Evolutionary conservation across 2,888 invertebrate genomes (phyloP).

Genomic region (Eupeodes luniger): DNA sequence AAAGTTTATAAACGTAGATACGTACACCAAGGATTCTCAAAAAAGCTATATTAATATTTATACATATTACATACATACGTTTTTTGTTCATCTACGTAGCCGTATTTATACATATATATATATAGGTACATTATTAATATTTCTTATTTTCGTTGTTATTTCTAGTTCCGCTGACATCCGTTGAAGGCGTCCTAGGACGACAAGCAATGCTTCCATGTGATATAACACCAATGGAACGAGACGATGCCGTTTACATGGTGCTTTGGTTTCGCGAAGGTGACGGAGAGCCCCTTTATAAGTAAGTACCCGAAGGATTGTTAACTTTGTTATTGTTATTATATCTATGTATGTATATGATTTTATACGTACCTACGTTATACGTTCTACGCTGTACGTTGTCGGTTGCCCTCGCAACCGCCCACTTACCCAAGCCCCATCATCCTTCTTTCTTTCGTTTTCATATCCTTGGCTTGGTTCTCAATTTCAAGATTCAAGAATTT

Average conservation of each 20-base stretch:
- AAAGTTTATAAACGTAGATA: background rate
- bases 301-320: constrained; percentile 78
- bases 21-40: background rate
- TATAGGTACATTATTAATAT: constrained; percentile 3
- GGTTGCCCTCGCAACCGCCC: constrained; percentile 30
- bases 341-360: background rate
- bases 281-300: constrained; percentile 94
- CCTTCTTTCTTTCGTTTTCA: too few species aligned
- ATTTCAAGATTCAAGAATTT: constrained; percentile 10
- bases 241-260: constrained; percentile 94
- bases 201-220: constrained; percentile 94
- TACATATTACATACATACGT: background rate
- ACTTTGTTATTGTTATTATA: constrained; percentile 37
- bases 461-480: too few species aligned
- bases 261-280: constrained; percentile 95
- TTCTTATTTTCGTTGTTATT: constrained; percentile 47
- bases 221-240: constrained; percentile 90
- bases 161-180: constrained; percentile 91
- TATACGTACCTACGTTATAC: background rate
- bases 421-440: too few species aligned
- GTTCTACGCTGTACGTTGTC: background rate
- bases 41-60: background rate
- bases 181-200: constrained; percentile 92
- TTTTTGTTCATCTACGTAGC: too few species aligned
- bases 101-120: too few species aligned